These are phyloP conservation scores for Myrmecophaga tridactyla DNA, from an alignment of 2,113 vertebrate genomes.

Conservation along the genomic window DNA sequence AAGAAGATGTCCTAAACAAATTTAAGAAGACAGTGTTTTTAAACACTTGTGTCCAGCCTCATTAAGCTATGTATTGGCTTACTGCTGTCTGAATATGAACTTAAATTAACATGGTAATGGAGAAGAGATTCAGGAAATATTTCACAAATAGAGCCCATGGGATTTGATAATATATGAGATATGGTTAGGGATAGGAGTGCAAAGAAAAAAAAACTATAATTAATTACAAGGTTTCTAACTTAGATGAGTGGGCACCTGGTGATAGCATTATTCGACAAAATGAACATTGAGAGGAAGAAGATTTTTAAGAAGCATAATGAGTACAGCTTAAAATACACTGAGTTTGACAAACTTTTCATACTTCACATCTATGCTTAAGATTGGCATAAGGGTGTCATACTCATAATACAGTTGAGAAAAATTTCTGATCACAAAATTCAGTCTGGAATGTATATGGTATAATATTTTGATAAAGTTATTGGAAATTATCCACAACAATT, in stretches of 20 bases:
- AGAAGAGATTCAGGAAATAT: neutral
- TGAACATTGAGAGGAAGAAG: neutral
- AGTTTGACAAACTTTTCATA: constrained; percentile 42
- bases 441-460: constrained; percentile 62
- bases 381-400: neutral
- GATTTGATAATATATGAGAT: neutral
- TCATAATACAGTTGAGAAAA: constrained; percentile 52
- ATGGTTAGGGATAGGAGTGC: neutral
- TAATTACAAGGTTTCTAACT: constrained; percentile 14
- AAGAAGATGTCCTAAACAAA: neutral
- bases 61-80: neutral
- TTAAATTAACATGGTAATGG: constrained; percentile 32
- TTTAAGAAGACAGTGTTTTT: neutral
- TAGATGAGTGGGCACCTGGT: neutral
- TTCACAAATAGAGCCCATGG: neutral
- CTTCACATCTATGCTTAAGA: neutral
- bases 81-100: neutral
- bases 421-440: constrained; percentile 58
- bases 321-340: neutral
- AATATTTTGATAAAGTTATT: constrained; percentile 61
- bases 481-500: constrained; percentile 59
- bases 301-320: neutral
- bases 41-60: neutral
- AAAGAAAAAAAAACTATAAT: constrained; percentile 19
- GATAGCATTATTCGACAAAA: neutral